A percentile compares a stretch with the other conserved stretches of the same genome.
phyloP scores from a whole-genome alignment of 2,113 vertebrate genomes.

The Irena cyanogastra region DNA sequence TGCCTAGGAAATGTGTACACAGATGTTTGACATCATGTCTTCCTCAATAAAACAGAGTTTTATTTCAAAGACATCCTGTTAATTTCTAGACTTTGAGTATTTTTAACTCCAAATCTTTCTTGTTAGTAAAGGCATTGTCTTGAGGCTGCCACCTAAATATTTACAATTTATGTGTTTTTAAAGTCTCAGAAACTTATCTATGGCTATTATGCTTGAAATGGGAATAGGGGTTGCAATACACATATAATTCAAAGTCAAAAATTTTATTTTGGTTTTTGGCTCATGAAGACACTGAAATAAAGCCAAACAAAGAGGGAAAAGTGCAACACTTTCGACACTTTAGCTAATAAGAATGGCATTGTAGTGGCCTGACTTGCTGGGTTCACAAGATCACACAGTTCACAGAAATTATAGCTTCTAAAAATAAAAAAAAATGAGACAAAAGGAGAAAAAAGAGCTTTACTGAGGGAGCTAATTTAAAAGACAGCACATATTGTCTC shows the following conservation, averaged over 20 bases:
- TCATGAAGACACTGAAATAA: neutral
- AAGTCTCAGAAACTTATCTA: neutral
- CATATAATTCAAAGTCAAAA: neutral
- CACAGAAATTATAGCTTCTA: neutral
- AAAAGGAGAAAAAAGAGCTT: neutral
- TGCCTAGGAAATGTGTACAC: neutral
- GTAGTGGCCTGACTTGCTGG: neutral
- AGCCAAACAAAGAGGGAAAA: neutral
- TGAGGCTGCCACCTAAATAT: neutral
- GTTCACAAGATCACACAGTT: neutral
- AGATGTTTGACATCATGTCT: slow-evolving; percentile 10
- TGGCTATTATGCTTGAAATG: neutral
- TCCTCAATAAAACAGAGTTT: neutral
- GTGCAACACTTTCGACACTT: neutral
- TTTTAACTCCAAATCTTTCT: neutral
- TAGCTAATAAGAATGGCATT: neutral
- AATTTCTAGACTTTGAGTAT: neutral
- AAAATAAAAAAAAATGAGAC: neutral
- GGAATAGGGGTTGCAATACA: neutral
- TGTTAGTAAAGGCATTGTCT: neutral
- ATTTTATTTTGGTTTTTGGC: neutral
- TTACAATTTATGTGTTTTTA: neutral
- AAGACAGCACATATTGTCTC: neutral
- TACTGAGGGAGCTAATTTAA: neutral
- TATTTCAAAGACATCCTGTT: neutral